phyloP scores from a whole-genome alignment of 1,140 invertebrate genomes.

The Paramacrobiotus metropolitanus region DNA sequence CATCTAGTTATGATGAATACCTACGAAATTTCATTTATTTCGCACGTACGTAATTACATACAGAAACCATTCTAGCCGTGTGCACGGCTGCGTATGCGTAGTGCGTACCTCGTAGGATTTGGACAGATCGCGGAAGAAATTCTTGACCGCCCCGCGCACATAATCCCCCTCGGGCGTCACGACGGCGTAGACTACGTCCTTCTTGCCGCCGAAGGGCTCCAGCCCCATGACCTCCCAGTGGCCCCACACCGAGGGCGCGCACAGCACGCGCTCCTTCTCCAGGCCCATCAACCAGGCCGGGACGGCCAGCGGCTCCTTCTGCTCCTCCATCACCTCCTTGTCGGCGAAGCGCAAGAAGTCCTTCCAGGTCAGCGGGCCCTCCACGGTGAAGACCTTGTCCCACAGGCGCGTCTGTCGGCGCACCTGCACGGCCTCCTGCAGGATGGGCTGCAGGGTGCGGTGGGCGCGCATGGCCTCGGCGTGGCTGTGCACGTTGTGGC shows the following conservation, averaged over 20 bases:
- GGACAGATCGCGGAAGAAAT: slow-evolving; percentile 76
- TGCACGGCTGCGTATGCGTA: neutral
- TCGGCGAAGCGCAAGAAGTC: slow-evolving; percentile 86
- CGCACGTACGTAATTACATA: no score
- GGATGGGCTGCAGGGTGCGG: slow-evolving; percentile 59
- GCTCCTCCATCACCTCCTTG: slow-evolving; percentile 53
- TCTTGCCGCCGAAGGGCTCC: slow-evolving; percentile 71
- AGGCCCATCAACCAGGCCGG: slow-evolving; percentile 73
- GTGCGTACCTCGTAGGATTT: slow-evolving; percentile 55
- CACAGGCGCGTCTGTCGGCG: slow-evolving; percentile 59
- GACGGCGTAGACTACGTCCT: slow-evolving; percentile 82
- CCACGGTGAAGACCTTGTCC: slow-evolving; percentile 57
- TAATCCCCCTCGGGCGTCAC: slow-evolving; percentile 73
- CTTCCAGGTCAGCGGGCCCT: slow-evolving; percentile 76
- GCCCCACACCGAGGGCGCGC: slow-evolving; percentile 37
- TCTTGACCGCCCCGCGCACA: slow-evolving; percentile 45
- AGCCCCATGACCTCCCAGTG: slow-evolving; percentile 54
- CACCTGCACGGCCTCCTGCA: slow-evolving; percentile 85
- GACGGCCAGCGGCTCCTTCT: slow-evolving; percentile 85
- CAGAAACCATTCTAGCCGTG: no score
- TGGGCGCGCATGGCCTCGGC: slow-evolving; percentile 75
- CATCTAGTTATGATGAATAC: no score
- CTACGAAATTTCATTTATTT: no score
- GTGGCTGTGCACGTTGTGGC: slow-evolving; percentile 63
- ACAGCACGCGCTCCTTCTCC: slow-evolving; percentile 76